phyloP scores from a whole-genome alignment of 2,888 invertebrate species.

The Drosophila yooni region DNA sequence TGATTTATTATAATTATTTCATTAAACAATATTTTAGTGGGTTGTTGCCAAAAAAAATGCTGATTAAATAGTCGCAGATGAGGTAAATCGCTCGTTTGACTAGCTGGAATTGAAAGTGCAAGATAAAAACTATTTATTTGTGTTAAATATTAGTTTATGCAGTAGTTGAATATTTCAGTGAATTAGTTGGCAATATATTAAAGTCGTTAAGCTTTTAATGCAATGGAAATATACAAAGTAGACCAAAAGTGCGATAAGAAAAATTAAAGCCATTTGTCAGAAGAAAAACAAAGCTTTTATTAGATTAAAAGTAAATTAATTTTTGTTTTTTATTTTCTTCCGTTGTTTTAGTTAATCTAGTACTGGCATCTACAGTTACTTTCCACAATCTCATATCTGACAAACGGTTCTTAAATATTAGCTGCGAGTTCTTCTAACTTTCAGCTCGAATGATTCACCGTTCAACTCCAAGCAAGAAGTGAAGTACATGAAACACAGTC shows the following conservation, averaged over 20 bases:
- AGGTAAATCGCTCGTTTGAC: neutral
- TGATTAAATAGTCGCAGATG: neutral
- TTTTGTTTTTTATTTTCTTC: neutral
- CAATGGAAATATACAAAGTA: neutral
- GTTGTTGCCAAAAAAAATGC: neutral
- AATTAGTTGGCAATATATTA: neutral
- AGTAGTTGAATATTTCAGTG: neutral
- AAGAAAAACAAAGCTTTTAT: neutral
- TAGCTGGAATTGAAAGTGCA: neutral
- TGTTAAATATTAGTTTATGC: neutral
- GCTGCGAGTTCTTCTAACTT: neutral
- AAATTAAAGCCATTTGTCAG: neutral
- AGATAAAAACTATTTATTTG: neutral
- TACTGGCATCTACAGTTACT: constrained; percentile 5
- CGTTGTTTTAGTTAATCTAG: neutral
- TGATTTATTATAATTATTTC: neutral
- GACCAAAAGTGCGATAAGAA: neutral
- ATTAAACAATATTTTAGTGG: neutral
- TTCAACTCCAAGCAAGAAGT: neutral
- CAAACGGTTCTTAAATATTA: neutral
- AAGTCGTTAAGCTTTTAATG: neutral
- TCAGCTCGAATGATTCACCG: constrained; percentile 34
- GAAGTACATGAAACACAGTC: constrained; percentile 5
- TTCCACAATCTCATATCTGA: neutral
- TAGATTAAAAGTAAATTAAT: neutral